Evolutionary conservation across 2,797 vertebrate genomes (phyloP), one percentile per base, ranked within the genome.

Genomic region (Etheostoma perlongum): DNA sequence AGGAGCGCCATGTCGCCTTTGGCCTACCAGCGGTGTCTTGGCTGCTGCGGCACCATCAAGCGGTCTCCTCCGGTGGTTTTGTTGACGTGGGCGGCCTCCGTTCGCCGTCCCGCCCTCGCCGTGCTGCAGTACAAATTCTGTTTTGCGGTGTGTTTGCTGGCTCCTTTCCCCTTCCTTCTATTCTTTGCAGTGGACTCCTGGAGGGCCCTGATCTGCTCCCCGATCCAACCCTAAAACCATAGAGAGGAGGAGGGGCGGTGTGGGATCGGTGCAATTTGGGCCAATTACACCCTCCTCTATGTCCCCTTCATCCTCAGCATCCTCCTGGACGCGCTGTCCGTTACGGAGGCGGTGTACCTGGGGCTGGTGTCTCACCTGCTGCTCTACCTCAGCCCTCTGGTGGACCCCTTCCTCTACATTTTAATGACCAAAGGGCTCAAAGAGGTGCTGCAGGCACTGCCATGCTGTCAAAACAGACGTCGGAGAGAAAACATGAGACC

Each of bases 341-440:
- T 88, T 1, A 49, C 9, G 2, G 74, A 73, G 1, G 51, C 27
- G 0, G 81, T 87, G 0, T 93, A 93, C 72, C 77, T 94, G 52
- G 85, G 52, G 5, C 73, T 91, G 70, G 82, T 87, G 23, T 83
- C 90, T 9, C 90, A 92, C 80, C 42, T 93, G 61, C 73, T 94
- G 78, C 88, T 94, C n/a, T 91, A 90, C 79, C 74, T 95, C 47
- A 88, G 88, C 62, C 93, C 93, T 1, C 71, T 94, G 25, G 85
- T 95, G 76, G 93, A 95, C 65, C 93, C 94, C 4, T 91, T 95
- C 70, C 76, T 95, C 14, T 94, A 94, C 36, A 69, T 92, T 54
- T 85, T 93, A 16, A 90, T 93, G 82, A 93, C 82, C 6, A 90
- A 73, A 76, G 90, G 92, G 8, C 23, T 86, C n/a, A 83, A 67